Evolutionary conservation across 2,888 invertebrate genomes (phyloP), one percentile per base, ranked within the genome.

Genomic region (Cerastis leucographa): DNA sequence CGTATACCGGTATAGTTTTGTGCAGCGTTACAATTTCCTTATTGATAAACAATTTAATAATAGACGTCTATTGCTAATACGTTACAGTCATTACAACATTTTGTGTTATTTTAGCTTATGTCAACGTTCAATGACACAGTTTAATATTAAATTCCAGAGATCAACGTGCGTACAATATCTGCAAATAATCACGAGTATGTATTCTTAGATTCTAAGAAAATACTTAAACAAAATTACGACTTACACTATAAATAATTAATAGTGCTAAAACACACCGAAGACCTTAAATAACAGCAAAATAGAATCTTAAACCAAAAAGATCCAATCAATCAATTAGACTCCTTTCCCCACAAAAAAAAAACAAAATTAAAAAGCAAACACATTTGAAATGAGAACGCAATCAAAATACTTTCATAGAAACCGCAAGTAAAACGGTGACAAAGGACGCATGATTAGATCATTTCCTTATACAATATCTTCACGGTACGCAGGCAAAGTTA

Each of bases 401-500:
- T 46, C 12, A 51, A 61, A 69, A 80, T 62, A 72, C 65, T 67
- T 51, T 78, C 74, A 73, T 61, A 40, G 19, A 14, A 70, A 72
- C 25, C 17, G 35, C 54, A 59, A 65, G 59, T 70, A 81, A 67
- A 78, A 67, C 74, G 19, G 66, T 62, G 54, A 69, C 46, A 78
- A 77, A 80, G 78, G 78, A 83, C 61, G 81, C 71, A 8, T 80
- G 86, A 84, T 86, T 87, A 89, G 86, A 88, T 87, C 67, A 78
- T 84, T 88, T 88, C 85, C 84, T 89, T 89, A 87, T 83, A 74
- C 89, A 92, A 91, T 90, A 87, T 87, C 89, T 87, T 89, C 85
- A 76, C 82, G 76, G 84, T 76, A 65, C 82, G 80, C 80, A 81
- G 83, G 87, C 93, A 94, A 93, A 93, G 92, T 92, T 92, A 92